A percentile compares a stretch with the other conserved stretches of the same genome.
Evolutionary conservation across 2,113 vertebrate genomes (phyloP).

Genomic region (Charina bottae): DNA sequence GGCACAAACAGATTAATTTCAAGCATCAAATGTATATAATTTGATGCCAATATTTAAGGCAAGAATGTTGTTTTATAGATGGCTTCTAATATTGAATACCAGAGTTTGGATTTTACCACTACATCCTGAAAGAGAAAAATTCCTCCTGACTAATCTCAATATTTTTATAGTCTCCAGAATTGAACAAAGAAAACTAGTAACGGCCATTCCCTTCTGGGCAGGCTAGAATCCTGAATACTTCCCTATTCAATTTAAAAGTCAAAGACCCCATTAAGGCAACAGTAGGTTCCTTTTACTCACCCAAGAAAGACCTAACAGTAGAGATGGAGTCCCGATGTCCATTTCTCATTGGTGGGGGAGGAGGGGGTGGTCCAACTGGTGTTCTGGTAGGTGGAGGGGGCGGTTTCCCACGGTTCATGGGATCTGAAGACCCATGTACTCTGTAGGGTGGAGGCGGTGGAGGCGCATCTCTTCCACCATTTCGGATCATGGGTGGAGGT

Average conservation of each 20-base stretch:
- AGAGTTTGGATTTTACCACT: not conserved
- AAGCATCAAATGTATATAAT: not conserved
- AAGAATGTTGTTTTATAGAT: not conserved
- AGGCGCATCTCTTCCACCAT: conserved; percentile 85
- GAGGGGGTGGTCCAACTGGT: conserved; percentile 85
- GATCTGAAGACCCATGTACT: conserved; percentile 77
- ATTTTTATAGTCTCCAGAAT: not conserved
- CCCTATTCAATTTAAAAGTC: not conserved
- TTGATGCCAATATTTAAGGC: not conserved
- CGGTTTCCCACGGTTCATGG: conserved; percentile 80
- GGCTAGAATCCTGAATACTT: not conserved
- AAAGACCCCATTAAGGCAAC: not conserved
- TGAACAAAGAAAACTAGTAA: not conserved
- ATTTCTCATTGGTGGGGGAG: conserved; percentile 89
- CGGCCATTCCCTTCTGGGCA: not conserved
- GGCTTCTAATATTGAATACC: not conserved
- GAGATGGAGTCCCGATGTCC: conserved; percentile 85
- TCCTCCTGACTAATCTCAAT: not conserved
- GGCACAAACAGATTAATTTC: not conserved
- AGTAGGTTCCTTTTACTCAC: conserved; percentile 68
- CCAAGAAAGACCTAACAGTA: conserved; percentile 81
- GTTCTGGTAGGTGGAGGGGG: conserved; percentile 83
- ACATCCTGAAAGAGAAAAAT: not conserved
- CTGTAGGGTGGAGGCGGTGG: conserved; percentile 88
- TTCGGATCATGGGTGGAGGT: conserved; percentile 75